Percentiles rank a stretch among this genome's conserved stretches.
Conservation (phyloP, 1,140 invertebrate species). For the Archivesica marissinica region DNA sequence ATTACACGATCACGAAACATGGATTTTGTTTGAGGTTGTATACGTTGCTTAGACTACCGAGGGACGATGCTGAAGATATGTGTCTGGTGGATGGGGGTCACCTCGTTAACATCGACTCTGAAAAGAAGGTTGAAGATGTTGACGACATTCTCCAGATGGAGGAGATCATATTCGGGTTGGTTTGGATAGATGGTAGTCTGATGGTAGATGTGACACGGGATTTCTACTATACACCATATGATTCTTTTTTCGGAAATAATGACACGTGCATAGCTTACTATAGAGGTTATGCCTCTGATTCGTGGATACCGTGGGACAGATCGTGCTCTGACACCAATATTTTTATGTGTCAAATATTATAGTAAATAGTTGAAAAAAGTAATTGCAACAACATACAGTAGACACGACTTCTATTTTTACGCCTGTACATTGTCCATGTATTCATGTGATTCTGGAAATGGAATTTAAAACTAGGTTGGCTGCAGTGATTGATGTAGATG, state of each 20-base stretch:
- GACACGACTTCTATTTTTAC: too few species aligned
- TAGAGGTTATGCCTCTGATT: too few species aligned
- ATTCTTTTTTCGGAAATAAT: neutral
- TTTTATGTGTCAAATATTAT: too few species aligned
- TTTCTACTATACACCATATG: neutral
- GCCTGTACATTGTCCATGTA: too few species aligned
- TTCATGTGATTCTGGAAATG: too few species aligned
- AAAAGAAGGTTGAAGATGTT: neutral
- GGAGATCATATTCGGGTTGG: neutral
- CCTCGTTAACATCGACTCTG: conserved; percentile 9
- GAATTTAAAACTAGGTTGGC: too few species aligned
- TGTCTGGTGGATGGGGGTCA: conserved; percentile 5
- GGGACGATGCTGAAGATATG: conserved; percentile 2
- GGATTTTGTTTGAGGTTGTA: conserved; percentile 15
- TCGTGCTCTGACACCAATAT: too few species aligned
- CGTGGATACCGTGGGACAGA: too few species aligned
- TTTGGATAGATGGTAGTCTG: conserved; percentile 5
- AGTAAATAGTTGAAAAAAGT: too few species aligned
- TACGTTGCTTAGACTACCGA: neutral
- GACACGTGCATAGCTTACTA: neutral
- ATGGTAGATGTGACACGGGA: neutral
- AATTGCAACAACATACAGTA: too few species aligned
- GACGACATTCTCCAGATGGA: neutral
- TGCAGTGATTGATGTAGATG: too few species aligned
- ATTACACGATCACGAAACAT: neutral